Evolutionary conservation across 2,113 vertebrate genomes (phyloP).

Genomic region (human): DNA sequence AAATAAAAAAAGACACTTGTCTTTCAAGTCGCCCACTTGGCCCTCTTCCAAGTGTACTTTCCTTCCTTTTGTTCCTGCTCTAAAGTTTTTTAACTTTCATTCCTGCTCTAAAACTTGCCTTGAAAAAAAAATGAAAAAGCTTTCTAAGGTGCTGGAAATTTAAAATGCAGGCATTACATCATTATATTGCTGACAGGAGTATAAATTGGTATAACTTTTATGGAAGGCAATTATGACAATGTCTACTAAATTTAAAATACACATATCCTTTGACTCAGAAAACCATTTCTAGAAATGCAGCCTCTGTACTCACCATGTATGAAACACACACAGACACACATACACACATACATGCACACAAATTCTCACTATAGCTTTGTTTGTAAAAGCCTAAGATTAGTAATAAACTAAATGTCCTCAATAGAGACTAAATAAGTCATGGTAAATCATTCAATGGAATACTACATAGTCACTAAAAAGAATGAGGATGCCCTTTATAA

Average conservation of each 20-base stretch:
- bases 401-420: not conserved
- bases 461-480: not conserved
- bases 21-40: no score
- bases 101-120: no score
- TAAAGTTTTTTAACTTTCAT: no score
- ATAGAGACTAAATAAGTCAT: not conserved
- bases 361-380: not conserved
- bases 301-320: not conserved
- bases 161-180: slow-evolving; percentile 3
- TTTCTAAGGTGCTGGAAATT: not conserved
- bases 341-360: not conserved
- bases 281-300: slow-evolving; percentile 35
- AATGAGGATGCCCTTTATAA: not conserved
- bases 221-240: not conserved
- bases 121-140: not conserved
- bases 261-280: slow-evolving; percentile 14
- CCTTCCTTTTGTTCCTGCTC: no score
- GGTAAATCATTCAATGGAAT: not conserved
- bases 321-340: not conserved
- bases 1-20: no score
- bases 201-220: slow-evolving; percentile 19
- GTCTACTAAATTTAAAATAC: slow-evolving; percentile 5
- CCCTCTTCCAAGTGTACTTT: no score
- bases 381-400: slow-evolving; percentile 1
- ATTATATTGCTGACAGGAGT: not conserved